Evolutionary conservation across 2,113 vertebrate species (phyloP).

Genomic region (Isurus oxyrinchus): DNA sequence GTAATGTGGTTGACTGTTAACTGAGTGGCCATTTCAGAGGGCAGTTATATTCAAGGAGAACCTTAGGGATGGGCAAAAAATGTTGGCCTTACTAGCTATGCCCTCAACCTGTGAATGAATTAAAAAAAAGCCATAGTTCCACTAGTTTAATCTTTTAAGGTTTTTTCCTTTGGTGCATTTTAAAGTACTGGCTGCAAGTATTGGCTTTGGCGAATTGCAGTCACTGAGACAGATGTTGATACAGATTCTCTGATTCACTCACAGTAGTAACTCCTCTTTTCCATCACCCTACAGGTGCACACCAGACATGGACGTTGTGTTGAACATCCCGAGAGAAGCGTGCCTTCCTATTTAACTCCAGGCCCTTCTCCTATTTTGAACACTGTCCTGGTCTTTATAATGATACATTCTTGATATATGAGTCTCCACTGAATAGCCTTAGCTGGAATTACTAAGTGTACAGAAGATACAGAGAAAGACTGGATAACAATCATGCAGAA

Average conservation of each 20-base stretch:
- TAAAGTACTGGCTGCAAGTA: neutral
- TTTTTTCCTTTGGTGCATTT: neutral
- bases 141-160: neutral
- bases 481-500: neutral
- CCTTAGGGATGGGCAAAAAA: no score
- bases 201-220: neutral
- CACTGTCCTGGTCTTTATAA: no score
- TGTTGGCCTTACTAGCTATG: no score
- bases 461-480: neutral
- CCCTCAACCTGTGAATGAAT: no score
- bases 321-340: constrained; percentile 45
- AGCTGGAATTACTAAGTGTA: neutral
- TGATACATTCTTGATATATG: neutral
- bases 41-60: no score
- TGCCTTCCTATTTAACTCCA: constrained; percentile 14
- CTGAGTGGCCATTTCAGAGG: no score
- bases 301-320: constrained; percentile 46
- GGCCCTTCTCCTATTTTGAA: neutral
- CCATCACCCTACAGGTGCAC: constrained; percentile 46
- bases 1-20: no score
- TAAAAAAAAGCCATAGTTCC: no score
- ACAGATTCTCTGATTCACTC: neutral
- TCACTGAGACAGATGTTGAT: neutral
- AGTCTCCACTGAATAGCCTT: neutral
- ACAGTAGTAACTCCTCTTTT: neutral